Evolutionary conservation across 2,113 vertebrate species (phyloP).

Genomic region (Alosa alosa): DNA sequence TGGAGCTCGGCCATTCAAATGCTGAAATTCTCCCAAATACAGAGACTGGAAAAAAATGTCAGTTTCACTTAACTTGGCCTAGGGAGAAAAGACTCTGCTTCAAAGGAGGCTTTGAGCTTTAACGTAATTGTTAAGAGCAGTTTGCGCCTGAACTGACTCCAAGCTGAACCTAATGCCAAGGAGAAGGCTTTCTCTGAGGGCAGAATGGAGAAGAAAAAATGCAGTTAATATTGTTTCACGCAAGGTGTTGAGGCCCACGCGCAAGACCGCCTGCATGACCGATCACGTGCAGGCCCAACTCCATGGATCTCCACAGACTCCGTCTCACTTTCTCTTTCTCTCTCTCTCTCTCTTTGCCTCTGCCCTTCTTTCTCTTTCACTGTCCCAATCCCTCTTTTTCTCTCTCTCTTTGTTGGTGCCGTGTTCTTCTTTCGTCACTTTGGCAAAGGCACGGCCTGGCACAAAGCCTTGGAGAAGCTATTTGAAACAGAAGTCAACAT

Average conservation of each 20-base stretch:
- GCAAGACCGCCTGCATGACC: conserved; percentile 69
- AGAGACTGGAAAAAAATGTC: conserved; percentile 22
- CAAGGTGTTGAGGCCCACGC: conserved; percentile 57
- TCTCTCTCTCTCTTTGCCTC: conserved; percentile 13
- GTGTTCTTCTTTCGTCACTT: conserved; percentile 32
- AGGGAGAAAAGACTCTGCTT: conserved; percentile 14
- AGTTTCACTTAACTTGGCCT: conserved; percentile 25
- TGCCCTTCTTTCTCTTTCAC: conserved; percentile 28
- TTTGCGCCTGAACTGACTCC: conserved; percentile 37
- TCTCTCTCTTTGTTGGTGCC: conserved; percentile 12
- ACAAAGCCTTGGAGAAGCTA: conserved; percentile 61
- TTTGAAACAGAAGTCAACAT: conserved; percentile 63
- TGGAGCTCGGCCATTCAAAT: not conserved
- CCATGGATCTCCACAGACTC: conserved; percentile 51
- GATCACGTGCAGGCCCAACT: conserved; percentile 65
- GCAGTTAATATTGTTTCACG: conserved; percentile 50
- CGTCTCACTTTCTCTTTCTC: conserved; percentile 33
- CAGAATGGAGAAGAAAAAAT: conserved; percentile 43
- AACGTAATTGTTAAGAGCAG: conserved; percentile 41
- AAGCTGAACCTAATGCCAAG: conserved; percentile 30
- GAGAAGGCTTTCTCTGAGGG: conserved; percentile 45
- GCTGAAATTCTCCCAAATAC: not conserved
- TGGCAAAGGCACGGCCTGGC: conserved; percentile 64
- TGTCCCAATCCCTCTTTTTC: conserved; percentile 39
- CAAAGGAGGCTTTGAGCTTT: conserved; percentile 41